A percentile compares a stretch with the other conserved stretches of the same genome.
phyloP scores from a whole-genome alignment of 2,113 vertebrate species.

The Leiothrix lutea region DNA sequence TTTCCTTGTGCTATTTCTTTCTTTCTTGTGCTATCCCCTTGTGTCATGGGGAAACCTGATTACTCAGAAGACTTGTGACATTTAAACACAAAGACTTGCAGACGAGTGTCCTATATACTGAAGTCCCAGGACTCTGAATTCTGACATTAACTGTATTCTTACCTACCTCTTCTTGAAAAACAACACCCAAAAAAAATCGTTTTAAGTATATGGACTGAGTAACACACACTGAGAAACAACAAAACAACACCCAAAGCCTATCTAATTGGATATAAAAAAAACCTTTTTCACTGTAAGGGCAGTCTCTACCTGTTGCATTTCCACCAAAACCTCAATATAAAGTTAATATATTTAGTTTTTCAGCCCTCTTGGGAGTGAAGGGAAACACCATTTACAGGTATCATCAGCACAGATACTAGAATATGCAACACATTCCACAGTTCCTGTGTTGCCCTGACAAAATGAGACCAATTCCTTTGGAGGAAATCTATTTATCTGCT shows the following conservation, averaged over 20 bases:
- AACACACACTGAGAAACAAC: background rate
- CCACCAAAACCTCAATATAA: background rate
- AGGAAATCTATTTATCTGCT: background rate
- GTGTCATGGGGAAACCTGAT: background rate
- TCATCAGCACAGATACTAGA: background rate
- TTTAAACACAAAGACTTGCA: background rate
- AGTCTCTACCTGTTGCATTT: background rate
- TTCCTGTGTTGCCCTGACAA: background rate
- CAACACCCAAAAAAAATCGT: background rate
- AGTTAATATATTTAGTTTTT: background rate
- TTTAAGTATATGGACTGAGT: background rate
- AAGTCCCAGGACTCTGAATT: background rate
- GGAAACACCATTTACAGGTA: background rate
- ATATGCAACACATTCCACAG: background rate
- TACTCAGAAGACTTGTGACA: background rate
- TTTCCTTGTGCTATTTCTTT: background rate
- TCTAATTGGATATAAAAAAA: background rate
- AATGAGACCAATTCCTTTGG: background rate
- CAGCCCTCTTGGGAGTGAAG: background rate
- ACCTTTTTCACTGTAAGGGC: background rate
- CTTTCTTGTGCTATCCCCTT: background rate
- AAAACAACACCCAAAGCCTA: background rate
- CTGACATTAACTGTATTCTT: background rate
- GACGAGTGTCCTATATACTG: background rate
- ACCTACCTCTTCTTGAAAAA: background rate